Percentiles rank a stretch among this genome's conserved stretches.
Conservation (phyloP, 1,140 invertebrate species). For the Agrilus planipennis region DNA sequence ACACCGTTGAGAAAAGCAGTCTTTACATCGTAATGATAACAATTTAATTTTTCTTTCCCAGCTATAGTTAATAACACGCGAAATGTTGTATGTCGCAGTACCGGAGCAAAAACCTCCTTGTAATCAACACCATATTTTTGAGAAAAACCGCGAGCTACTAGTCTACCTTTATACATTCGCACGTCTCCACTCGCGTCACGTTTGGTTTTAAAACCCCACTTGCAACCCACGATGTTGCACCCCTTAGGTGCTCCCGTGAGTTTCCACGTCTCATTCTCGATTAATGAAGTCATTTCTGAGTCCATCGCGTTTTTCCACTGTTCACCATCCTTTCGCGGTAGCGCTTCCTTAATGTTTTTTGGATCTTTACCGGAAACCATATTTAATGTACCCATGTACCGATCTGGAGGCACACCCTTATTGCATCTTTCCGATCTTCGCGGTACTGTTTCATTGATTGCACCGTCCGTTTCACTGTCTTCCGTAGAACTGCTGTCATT, state of each 20-base stretch:
- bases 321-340: conserved; percentile 14
- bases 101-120: conserved; percentile 29
- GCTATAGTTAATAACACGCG: conserved; percentile 13
- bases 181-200: conserved; percentile 20
- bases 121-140: conserved; percentile 29
- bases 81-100: conserved; percentile 28
- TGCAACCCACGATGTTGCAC: conserved; percentile 23
- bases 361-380: conserved; percentile 6
- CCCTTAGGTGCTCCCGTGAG: conserved; percentile 22
- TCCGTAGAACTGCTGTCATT: conserved; percentile 1
- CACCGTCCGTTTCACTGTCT: neutral
- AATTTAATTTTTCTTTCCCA: neutral
- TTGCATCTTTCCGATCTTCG: no score
- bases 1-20: conserved; percentile 12
- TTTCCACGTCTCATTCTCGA: conserved; percentile 28
- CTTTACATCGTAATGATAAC: neutral
- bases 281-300: conserved; percentile 24
- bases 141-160: conserved; percentile 33
- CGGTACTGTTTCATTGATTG: neutral
- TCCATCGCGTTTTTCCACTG: conserved; percentile 18
- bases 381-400: neutral
- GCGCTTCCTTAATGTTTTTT: conserved; percentile 15
- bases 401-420: neutral
- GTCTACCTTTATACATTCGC: conserved; percentile 31
- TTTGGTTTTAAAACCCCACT: conserved; percentile 34